Evolutionary conservation across 2,888 invertebrate species (phyloP), one percentile per base, ranked within the genome.

Genomic region (Acholoe squamosa): DNA sequence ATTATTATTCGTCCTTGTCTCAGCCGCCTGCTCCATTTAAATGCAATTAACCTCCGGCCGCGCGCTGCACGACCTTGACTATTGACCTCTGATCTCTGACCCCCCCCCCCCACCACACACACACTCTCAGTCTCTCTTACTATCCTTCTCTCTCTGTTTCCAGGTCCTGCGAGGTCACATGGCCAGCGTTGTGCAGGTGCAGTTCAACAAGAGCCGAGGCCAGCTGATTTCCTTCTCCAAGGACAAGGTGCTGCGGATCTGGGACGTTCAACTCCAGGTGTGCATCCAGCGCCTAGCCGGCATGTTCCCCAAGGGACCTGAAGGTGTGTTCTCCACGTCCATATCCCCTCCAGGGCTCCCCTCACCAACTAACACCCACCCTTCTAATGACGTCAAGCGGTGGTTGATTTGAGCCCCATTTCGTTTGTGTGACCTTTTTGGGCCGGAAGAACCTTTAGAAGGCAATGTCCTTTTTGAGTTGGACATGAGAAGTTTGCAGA

Each of bases 221-320:
- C 96, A 95, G 93, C 93, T 96, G 28, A 94, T 96, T 91, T 95
- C 95, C 80, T 96, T 96, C 93, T 96, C 96, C 43, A 96, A 96
- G 92, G 96, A 96, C 92, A 96, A 96, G 90, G 95, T 96, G 0
- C 92, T 96, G 88, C 93, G 96, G 25, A 95, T 96, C 90, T 96
- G 96, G 96, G 96, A 96, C 90, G 95, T 96, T 1, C 95, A 95
- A 93, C 93, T 96, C 25, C 96, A 96, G 93, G 96, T 96, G 28
- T 96, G 96, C 91, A 94, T 96, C 67, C 96, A 96, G 93, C 92
- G 96, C 80, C 92, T 96, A 89, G 95, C 96, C 22, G 95, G 95
- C 31, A 95, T 96, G 94, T 96, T 96, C 92, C 95, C 95, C 54
- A 96, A 95, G 91, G 95, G 95, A 43, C 95, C 95, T 33, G 96